A percentile compares a stretch with the other conserved stretches of the same genome.
These are phyloP conservation scores for Pristionchus entomophagus DNA, from an alignment of 2,888 invertebrate species.

Conservation along the genomic window DNA sequence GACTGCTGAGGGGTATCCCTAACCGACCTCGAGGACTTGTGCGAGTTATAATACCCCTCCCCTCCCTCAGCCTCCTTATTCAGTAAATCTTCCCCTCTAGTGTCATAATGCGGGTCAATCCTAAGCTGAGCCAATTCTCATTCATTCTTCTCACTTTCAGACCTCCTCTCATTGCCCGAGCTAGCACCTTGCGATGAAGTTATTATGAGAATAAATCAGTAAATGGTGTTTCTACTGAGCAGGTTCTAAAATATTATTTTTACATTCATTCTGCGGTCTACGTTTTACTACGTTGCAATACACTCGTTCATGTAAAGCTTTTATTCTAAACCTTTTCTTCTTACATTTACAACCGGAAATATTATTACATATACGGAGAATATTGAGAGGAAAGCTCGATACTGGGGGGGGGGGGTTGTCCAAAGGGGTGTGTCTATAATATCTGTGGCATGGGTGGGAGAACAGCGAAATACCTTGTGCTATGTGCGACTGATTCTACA, in stretches of 20 bases:
- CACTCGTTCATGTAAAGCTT: conserved; percentile 1
- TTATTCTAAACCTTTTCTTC: conserved; percentile 8
- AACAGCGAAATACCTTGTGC: conserved; percentile 22
- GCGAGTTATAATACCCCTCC: conserved; percentile 28
- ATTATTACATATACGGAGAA: conserved; percentile 7
- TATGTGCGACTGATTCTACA: too few relatives aligned
- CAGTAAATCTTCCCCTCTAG: conserved; percentile 1
- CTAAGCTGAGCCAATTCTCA: conserved; percentile 6
- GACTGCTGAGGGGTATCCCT: not conserved
- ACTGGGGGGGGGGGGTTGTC: too few relatives aligned
- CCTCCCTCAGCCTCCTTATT: conserved; percentile 6
- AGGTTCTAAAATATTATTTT: too few relatives aligned
- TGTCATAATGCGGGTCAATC: conserved; percentile 34
- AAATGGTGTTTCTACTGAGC: too few relatives aligned
- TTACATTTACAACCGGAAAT: conserved; percentile 20
- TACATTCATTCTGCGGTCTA: too few relatives aligned
- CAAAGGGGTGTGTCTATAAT: not conserved
- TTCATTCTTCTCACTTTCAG: not conserved
- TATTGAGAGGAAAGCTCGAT: conserved; percentile 17
- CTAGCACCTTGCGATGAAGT: too few relatives aligned
- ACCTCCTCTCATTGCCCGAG: too few relatives aligned
- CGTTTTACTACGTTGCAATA: too few relatives aligned
- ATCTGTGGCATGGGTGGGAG: not conserved
- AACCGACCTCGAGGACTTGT: too few relatives aligned
- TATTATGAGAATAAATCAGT: too few relatives aligned